phyloP scores from a whole-genome alignment of 2,888 invertebrate genomes.

The Arctia plantaginis region DNA sequence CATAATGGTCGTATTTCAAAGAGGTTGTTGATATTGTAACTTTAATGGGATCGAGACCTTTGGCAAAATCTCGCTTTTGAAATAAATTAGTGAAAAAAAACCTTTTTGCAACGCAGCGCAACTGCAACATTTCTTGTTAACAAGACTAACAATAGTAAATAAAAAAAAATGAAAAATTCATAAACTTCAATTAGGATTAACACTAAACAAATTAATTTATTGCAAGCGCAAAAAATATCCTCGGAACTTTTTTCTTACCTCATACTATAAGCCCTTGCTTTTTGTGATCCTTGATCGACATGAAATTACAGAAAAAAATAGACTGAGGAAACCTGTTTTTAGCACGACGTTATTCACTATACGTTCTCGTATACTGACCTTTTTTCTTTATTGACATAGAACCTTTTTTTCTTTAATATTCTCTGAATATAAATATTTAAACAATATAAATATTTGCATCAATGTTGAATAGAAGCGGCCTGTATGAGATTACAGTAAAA shows the following conservation, averaged over 20 bases:
- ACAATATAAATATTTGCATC: neutral
- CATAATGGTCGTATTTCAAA: neutral
- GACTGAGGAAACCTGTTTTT: neutral
- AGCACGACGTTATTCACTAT: too few relatives aligned
- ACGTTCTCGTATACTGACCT: too few relatives aligned
- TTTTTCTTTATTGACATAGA: neutral
- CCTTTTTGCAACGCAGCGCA: too few relatives aligned
- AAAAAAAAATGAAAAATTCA: too few relatives aligned
- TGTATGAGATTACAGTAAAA: constrained; percentile 21
- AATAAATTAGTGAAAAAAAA: neutral
- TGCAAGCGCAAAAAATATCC: too few relatives aligned
- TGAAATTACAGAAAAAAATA: neutral
- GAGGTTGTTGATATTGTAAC: neutral
- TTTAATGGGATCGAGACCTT: too few relatives aligned
- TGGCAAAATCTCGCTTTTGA: neutral
- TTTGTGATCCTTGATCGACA: neutral
- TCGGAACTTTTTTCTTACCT: neutral
- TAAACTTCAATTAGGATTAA: too few relatives aligned
- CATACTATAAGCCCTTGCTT: neutral
- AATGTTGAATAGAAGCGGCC: neutral
- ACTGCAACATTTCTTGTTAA: too few relatives aligned
- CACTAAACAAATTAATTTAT: too few relatives aligned
- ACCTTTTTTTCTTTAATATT: neutral
- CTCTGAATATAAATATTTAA: neutral
- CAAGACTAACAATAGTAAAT: too few relatives aligned